These are phyloP conservation scores for Drosophila trichaetosa DNA, from an alignment of 2,888 invertebrate species.

Conservation along the genomic window DNA sequence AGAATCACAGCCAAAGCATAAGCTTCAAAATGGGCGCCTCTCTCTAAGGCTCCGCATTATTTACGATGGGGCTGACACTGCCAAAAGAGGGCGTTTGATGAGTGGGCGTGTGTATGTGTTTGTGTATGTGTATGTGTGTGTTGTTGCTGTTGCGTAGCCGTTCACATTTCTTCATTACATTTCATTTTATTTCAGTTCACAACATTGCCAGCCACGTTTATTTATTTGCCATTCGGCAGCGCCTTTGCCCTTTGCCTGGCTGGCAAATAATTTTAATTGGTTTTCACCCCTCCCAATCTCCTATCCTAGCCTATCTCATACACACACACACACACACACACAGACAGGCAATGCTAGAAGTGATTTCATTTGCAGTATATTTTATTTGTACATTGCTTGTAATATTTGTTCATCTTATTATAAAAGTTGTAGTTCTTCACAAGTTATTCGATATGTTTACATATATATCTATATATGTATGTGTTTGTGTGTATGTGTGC, in stretches of 20 bases:
- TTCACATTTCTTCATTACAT: conserved; percentile 77
- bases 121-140: conserved; percentile 16
- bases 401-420: conserved; percentile 53
- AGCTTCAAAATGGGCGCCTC: conserved; percentile 62
- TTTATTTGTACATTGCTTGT: conserved; percentile 26
- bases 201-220: conserved; percentile 63
- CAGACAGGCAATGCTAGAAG: conserved; percentile 16
- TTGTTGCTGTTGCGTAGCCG: conserved; percentile 47
- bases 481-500: conserved; percentile 2
- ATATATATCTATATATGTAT: background rate
- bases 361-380: conserved; percentile 51
- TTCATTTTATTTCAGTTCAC: conserved; percentile 71
- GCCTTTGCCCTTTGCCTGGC: conserved; percentile 63
- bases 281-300: conserved; percentile 42
- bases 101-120: conserved; percentile 14
- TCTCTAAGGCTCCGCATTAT: conserved; percentile 77
- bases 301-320: background rate
- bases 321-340: background rate
- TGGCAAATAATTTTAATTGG: conserved; percentile 76
- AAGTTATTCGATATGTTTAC: conserved; percentile 9
- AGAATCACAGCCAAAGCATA: conserved; percentile 65
- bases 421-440: conserved; percentile 46
- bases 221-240: conserved; percentile 74
- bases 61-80: conserved; percentile 66
- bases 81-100: conserved; percentile 50